Percentiles rank a stretch among this genome's conserved stretches.
phyloP scores from a whole-genome alignment of 1,140 invertebrate genomes.

The Amphibalanus amphitrite region DNA sequence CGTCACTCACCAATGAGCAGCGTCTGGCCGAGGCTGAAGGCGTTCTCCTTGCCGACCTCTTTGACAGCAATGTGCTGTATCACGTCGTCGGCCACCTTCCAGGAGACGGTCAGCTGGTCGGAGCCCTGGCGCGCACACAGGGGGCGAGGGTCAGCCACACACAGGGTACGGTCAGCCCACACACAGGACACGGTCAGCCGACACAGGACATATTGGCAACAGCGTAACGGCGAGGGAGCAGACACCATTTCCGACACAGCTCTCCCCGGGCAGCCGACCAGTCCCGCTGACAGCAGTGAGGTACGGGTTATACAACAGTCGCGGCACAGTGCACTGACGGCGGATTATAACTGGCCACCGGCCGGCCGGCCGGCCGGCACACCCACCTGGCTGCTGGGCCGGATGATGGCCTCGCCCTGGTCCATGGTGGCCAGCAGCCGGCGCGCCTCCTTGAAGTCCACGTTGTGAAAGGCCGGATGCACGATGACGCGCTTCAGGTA shows the following conservation, averaged over 20 bases:
- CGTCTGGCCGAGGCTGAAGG: conserved; percentile 78
- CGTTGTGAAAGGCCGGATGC: conserved; percentile 94
- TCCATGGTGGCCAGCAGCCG: conserved; percentile 79
- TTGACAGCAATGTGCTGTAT: conserved; percentile 90
- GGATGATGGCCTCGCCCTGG: conserved; percentile 87
- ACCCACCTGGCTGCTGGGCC: conserved; percentile 64
- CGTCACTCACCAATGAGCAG: conserved; percentile 60
- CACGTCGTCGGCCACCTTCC: conserved; percentile 90
- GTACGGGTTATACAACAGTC: neutral
- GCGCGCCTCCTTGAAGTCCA: conserved; percentile 80
- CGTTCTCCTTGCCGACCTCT: conserved; percentile 93
- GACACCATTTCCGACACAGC: too few relatives aligned
- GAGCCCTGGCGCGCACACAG: conserved; percentile 40
- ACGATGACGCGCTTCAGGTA: conserved; percentile 92
- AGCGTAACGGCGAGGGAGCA: neutral
- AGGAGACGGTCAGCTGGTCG: conserved; percentile 92
- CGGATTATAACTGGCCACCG: too few relatives aligned
- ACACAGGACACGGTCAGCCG: neutral
- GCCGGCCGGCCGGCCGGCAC: neutral
- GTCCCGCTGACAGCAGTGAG: too few relatives aligned
- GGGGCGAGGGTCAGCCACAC: neutral
- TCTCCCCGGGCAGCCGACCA: neutral
- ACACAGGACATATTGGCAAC: too few relatives aligned
- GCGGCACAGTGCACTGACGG: too few relatives aligned
- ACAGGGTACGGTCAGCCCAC: too few relatives aligned